Base-by-base conservation (phyloP, 2,113 vertebrate species). In the Anarhynchus alexandrinus region DNA sequence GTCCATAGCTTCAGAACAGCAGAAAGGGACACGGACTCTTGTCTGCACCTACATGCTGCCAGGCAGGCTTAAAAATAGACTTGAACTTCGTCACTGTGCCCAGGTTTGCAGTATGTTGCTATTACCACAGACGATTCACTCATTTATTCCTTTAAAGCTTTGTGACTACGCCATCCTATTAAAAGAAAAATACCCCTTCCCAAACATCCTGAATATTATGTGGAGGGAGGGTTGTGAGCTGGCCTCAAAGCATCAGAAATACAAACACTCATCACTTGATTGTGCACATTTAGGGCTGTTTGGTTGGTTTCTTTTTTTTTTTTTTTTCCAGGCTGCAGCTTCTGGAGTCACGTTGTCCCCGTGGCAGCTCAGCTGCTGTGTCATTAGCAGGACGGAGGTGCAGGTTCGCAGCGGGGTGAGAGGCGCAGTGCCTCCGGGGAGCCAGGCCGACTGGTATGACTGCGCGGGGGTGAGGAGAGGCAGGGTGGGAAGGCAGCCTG, bases 161-260 rank as follows among this genome's bases (percentile, higher is more conserved):
- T 93, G 94, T 97, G 96, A 96, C 96, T 96, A 95, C 8, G 79
- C 96, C 71, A 57, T 32, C 96, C 96, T 90, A 97, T 96, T 96
- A 96, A 93, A 93, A 94, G 78, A 80, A 96, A 96, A 97, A 93
- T 38, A 97, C 90, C 94, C 82, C 96, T 96, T 97, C 92, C 85
- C 78, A 92, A 97, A 93, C 96, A 95, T 94, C 96, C 96, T 90
- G 90, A 95, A 14, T 62, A 93, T 93, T 95, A 94, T 38, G 71
- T 65, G 82, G 86, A 94, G 87, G 93, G 64, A 95, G 67, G 82
- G 71, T 29, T 91, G 93, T 95, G 96, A 97, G 89, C 79, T 93
- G 94, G 94, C 95, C 91, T 90, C 62, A 95, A 97, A 95, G 94
- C 95, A 95, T 96, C 93, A 96, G 91, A 89, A 95, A 90, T 95